phyloP scores from a whole-genome alignment of 2,113 vertebrate genomes.

The Barnardius zonarius region DNA sequence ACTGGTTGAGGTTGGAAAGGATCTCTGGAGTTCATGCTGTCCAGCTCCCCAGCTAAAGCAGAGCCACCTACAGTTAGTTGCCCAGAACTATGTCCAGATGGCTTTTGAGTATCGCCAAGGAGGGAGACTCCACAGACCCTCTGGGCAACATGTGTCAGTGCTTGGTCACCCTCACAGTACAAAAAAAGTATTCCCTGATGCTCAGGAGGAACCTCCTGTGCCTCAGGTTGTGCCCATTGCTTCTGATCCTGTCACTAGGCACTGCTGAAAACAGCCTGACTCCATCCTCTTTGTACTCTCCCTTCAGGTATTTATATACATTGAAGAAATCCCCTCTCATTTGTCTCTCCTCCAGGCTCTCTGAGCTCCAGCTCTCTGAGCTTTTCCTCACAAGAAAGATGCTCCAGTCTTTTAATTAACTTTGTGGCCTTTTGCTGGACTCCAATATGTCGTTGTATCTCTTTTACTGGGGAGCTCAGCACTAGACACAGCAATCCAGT shows the following conservation, averaged over 20 bases:
- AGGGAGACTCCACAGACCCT: background rate
- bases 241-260: background rate
- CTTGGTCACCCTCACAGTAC: background rate
- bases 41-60: background rate
- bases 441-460: background rate
- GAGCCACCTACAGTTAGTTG: background rate
- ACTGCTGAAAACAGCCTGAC: background rate
- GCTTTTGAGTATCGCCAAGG: background rate
- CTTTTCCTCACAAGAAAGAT: background rate
- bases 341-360: background rate
- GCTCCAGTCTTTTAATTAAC: accelerated
- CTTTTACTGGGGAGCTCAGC: accelerated
- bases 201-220: background rate
- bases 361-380: background rate
- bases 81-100: background rate
- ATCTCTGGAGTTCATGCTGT: background rate
- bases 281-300: background rate
- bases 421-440: background rate
- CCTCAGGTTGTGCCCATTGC: accelerated
- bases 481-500: background rate
- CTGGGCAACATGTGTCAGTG: too few species aligned
- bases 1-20: background rate
- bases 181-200: background rate
- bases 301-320: background rate
- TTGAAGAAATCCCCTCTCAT: background rate